A percentile compares a stretch with the other conserved stretches of the same genome.
phyloP scores from a whole-genome alignment of 1,140 invertebrate genomes.

The Armadillidium nasatum region DNA sequence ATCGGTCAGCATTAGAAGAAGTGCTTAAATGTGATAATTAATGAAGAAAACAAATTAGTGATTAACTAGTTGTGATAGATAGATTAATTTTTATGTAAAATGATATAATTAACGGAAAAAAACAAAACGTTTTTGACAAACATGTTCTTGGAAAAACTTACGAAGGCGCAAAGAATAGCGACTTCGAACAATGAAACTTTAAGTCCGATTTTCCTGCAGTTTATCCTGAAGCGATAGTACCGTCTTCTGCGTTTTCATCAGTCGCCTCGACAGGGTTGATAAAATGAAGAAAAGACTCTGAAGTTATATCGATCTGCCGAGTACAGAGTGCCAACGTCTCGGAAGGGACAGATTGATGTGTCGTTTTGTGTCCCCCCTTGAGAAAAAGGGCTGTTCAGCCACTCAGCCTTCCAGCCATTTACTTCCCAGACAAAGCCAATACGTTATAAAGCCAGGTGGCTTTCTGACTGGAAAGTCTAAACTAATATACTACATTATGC shows the following conservation, averaged over 20 bases:
- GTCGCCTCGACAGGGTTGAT: neutral
- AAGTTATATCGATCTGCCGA: neutral
- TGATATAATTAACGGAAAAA: too few species aligned
- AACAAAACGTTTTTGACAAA: too few species aligned
- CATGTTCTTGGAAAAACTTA: too few species aligned
- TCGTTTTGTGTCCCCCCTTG: neutral
- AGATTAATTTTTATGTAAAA: too few species aligned
- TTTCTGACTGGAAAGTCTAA: neutral
- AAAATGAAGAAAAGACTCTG: neutral
- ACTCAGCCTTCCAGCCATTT: neutral
- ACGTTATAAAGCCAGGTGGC: neutral
- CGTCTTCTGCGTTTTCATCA: neutral
- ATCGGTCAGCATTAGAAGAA: neutral
- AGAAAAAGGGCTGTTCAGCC: neutral
- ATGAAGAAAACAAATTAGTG: neutral
- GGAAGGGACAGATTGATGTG: slow-evolving; percentile 9
- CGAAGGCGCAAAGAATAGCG: too few species aligned
- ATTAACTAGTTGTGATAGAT: too few species aligned
- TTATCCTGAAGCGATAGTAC: neutral
- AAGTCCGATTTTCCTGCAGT: too few species aligned
- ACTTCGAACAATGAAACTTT: too few species aligned
- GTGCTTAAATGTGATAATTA: neutral
- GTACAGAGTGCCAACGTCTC: neutral
- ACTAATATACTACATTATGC: neutral
- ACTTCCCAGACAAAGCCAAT: neutral